Base-by-base conservation (phyloP, 2,113 vertebrate genomes). In the Picathartes gymnocephalus region DNA sequence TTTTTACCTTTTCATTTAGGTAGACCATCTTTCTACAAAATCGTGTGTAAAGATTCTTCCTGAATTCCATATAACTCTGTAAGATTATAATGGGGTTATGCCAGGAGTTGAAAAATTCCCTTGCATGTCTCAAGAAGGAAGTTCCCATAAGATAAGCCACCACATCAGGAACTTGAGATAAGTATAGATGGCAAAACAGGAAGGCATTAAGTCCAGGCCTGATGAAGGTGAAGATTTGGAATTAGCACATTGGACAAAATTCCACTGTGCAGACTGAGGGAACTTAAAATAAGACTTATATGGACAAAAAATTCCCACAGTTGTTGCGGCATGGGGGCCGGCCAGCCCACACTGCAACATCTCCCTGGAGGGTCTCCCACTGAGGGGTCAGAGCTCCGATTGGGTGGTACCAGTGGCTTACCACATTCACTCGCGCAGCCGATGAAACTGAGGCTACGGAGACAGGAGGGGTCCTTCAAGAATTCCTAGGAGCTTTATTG, bases 231-330 rank as follows among this genome's bases (percentile, higher is more conserved):
- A 60, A 23, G 37, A 51, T 51, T 13, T 51, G 17, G 39, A 86
- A 68, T 51, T 44, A 60, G 27, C 18, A 44, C 7, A 15, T 6
- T 58, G 14, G 22, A 44, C 27, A 60, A 68, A 68, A 77, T 60
- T 60, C 27, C 33, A 44, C 11, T 51, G 37, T 39, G 23, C 8
- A 33, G 22, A 27, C 39, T 20, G 33, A 60, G 8, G 12, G 8
- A 60, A n/a, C 18, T 45, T 78, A 28, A 74, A 85, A 66, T 35
- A 42, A 27, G 22, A 35, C 15, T 48, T 45, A 23, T 51, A 18
- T 0, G 0, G 39, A 23, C 27, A 51, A 16, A 33, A 86, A 60
- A 45, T 33, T 69, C 11, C 1, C 62, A 51, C 25, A 51, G 27
- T 27, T n/a, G n/a, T n/a, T n/a, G n/a, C n/a, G n/a, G n/a, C n/a